Base-by-base conservation (phyloP, 1,140 invertebrate genomes). In the Drosophila navojoa region DNA sequence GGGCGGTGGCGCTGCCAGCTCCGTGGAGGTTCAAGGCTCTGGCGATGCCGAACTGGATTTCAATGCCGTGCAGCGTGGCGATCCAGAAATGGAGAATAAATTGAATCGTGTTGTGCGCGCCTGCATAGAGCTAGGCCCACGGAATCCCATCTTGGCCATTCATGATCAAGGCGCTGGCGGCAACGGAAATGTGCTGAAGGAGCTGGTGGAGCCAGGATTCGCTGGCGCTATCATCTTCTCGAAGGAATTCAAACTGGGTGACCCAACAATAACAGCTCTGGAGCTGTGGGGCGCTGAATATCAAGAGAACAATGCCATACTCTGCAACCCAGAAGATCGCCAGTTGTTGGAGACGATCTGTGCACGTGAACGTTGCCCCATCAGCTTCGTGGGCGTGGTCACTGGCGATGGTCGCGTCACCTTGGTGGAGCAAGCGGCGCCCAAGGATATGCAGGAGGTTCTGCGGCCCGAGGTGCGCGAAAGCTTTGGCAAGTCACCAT, bases 31-130 rank as follows among this genome's bases (percentile, higher is more conserved):
- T n/a, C 93, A 97, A 93, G 97, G 96, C 47, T 96, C 97, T 66
- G 96, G 98, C 78, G 96, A 96, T 81, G 94, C 95, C 2, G 96
- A 97, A 66, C 91, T 99, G 5, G 98, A 99, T 93, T 99, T 98
- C 86, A 97, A 97, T 79, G 98, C 98, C 4, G 98, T 99, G 0
- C 98, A 99, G 93, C 94, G 98, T 93, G 98, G 98, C 40, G 98
- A 99, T 94, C 96, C 98, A 1, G 98, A 99, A 94, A 99, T 99
- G 98, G 98, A 99, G 79, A 98, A 99, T 89, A 99, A 99, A 92
- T 90, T 99, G 10, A 99, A 99, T 92, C 93, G 98, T 70, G 95
- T 99, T 5, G 97, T 99, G 1, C 93, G 98, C 72, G 97, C 96
- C 4, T 99, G 98, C 91, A 93, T 97, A 1, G 98, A 99, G 93